Conservation (phyloP, 2,113 vertebrate species). For the Leptobrachium ailaonicum region DNA sequence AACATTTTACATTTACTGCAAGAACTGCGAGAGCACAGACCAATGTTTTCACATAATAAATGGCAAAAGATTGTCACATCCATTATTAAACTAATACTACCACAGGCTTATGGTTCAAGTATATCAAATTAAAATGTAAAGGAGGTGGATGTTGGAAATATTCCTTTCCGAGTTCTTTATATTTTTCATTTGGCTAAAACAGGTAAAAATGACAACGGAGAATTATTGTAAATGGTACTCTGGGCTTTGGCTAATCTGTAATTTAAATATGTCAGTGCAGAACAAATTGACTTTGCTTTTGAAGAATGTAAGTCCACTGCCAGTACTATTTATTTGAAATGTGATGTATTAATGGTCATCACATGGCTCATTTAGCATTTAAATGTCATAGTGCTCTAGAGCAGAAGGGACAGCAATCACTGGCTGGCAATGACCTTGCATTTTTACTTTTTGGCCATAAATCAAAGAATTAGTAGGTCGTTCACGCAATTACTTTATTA, state of each 20-base stretch:
- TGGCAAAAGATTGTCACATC: no score
- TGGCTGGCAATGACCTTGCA: conserved; percentile 18
- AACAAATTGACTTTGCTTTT: conserved; percentile 9
- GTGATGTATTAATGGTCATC: conserved; percentile 12
- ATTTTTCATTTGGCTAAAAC: no score
- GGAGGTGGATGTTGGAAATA: no score
- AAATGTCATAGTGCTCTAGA: background rate
- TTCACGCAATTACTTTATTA: background rate
- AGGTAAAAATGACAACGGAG: no score
- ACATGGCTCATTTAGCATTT: conserved; percentile 3
- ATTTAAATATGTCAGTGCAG: conserved; percentile 12
- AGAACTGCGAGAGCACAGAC: no score
- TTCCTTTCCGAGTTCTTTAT: no score
- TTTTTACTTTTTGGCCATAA: background rate
- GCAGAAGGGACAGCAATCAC: conserved; percentile 11
- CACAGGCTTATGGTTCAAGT: background rate
- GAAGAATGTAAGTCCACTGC: conserved; percentile 9
- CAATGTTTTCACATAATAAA: no score
- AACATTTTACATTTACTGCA: no score
- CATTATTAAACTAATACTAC: no score
- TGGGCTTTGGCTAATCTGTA: background rate
- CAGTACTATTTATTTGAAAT: conserved; percentile 15
- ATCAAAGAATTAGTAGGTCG: background rate
- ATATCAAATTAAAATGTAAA: background rate
- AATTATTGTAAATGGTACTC: background rate